Evolutionary conservation across 1,140 invertebrate species (phyloP).

Genomic region (Centruroides sculpturatus): DNA sequence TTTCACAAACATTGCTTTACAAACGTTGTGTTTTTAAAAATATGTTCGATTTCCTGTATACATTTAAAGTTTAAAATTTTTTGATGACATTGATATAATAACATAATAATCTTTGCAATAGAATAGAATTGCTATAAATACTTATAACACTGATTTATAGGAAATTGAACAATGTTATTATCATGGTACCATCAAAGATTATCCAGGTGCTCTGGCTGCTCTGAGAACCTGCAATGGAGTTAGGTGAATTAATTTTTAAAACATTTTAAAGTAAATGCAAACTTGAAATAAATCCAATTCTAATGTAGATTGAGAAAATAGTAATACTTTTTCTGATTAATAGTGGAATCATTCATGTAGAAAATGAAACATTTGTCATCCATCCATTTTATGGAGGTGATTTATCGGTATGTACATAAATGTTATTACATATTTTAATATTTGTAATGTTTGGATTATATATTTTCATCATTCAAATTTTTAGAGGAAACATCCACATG

Average conservation of each 20-base stretch:
- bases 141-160: conserved; percentile 27
- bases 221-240: conserved; percentile 95
- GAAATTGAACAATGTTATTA: conserved; percentile 94
- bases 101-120: too few relatives aligned
- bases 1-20: too few relatives aligned
- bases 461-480: conserved; percentile 1
- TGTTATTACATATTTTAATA: not conserved
- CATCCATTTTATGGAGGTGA: conserved; percentile 89
- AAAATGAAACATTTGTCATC: conserved; percentile 92
- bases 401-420: conserved; percentile 63
- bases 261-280: too few relatives aligned
- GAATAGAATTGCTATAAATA: too few relatives aligned
- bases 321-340: conserved; percentile 11
- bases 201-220: conserved; percentile 86
- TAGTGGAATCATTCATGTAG: conserved; percentile 90
- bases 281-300: not conserved
- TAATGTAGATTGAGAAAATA: not conserved
- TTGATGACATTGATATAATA: not conserved
- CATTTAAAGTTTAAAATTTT: not conserved
- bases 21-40: too few relatives aligned
- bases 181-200: conserved; percentile 81
- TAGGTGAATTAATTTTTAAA: conserved; percentile 21
- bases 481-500: conserved; percentile 88
- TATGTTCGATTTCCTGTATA: not conserved
- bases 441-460: not conserved